phyloP scores from a whole-genome alignment of 2,888 invertebrate genomes.

The Diplolepis rosae region DNA sequence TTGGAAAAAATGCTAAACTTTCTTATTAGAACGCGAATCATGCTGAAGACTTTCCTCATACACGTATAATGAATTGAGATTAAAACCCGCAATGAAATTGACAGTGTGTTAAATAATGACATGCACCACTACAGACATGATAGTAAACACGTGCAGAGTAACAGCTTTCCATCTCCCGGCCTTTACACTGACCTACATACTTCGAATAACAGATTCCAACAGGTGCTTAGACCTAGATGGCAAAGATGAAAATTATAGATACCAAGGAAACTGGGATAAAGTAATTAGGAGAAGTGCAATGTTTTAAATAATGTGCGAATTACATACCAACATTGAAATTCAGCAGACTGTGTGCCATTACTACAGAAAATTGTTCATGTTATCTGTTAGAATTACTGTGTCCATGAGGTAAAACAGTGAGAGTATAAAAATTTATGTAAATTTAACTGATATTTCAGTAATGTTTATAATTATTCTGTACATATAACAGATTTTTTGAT shows the following conservation, averaged over 20 bases:
- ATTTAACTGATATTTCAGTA: no score
- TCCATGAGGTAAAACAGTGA: no score
- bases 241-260: constrained; percentile 6
- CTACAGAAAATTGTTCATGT: background rate
- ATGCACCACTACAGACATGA: constrained; percentile 39
- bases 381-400: no score
- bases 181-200: constrained; percentile 72
- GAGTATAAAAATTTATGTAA: no score
- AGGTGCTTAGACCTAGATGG: background rate
- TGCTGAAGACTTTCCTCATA: background rate
- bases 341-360: background rate
- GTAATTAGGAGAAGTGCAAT: background rate
- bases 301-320: background rate
- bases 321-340: background rate
- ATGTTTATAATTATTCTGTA: no score
- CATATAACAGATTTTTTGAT: no score
- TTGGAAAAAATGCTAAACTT: background rate
- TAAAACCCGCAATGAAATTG: constrained; percentile 27
- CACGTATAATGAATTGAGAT: background rate
- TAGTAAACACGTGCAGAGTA: constrained; percentile 45
- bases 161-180: constrained; percentile 67
- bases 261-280: background rate
- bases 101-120: constrained; percentile 29
- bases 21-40: background rate
- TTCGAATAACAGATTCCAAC: constrained; percentile 53